Conservation (phyloP, 2,888 invertebrate genomes). For the Apamea monoglypha region DNA sequence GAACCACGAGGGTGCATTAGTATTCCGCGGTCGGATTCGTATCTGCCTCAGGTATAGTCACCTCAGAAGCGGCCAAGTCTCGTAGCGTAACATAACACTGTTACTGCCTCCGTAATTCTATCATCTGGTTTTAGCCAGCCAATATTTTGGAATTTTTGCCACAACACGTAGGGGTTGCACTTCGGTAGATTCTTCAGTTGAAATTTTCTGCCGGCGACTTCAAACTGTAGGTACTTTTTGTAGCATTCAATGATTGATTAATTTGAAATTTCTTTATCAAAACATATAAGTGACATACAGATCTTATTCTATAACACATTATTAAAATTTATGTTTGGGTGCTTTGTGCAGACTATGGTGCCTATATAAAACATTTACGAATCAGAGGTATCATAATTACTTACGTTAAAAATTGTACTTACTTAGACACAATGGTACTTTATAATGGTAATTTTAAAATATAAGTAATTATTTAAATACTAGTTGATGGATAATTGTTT, state of each 20-base stretch:
- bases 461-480: too few species aligned
- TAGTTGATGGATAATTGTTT: too few species aligned
- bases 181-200: neutral
- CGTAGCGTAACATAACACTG: constrained; percentile 67
- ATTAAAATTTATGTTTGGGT: neutral
- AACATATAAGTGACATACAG: neutral
- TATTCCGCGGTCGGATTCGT: constrained; percentile 65
- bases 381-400: neutral
- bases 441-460: too few species aligned
- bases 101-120: constrained; percentile 63
- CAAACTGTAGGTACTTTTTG: neutral
- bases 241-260: neutral
- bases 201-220: neutral
- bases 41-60: constrained; percentile 67
- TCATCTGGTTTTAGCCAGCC: constrained; percentile 53
- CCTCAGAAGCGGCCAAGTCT: constrained; percentile 53
- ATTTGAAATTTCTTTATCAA: neutral
- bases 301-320: neutral
- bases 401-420: too few species aligned
- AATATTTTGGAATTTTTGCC: constrained; percentile 38
- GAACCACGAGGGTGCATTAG: constrained; percentile 51
- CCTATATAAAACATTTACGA: neutral
- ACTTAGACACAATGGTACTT: neutral
- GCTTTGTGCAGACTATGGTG: neutral
- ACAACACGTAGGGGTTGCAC: constrained; percentile 4